Conservation (phyloP, 2,797 vertebrate genomes). For the Semaprochilodus insignis region DNA sequence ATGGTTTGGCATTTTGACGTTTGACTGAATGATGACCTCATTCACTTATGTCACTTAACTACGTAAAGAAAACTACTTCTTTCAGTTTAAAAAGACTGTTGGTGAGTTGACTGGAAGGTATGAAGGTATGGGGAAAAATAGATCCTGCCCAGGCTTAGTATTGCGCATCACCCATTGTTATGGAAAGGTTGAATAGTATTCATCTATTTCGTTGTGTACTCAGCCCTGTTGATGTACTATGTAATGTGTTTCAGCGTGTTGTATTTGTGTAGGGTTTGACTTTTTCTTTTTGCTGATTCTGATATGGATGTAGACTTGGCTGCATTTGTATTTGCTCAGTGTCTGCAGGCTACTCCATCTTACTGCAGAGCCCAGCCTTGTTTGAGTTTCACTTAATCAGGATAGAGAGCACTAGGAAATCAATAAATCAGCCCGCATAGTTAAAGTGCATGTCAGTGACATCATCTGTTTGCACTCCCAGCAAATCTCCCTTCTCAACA, state of each 20-base stretch:
- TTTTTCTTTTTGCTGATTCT: not conserved
- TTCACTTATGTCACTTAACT: too few species aligned
- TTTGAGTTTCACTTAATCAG: constrained; percentile 41
- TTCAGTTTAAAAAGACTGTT: too few species aligned
- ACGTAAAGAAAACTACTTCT: too few species aligned
- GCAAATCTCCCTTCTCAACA: not conserved
- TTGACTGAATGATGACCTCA: too few species aligned
- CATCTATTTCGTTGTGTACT: not conserved
- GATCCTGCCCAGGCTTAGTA: too few species aligned
- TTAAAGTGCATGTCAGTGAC: constrained; percentile 40
- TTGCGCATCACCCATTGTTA: not conserved
- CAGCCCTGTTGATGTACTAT: not conserved
- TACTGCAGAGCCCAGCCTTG: not conserved
- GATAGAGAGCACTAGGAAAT: not conserved
- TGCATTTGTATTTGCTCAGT: not conserved
- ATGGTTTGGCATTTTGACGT: too few species aligned
- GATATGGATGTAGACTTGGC: not conserved
- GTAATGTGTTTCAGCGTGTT: not conserved
- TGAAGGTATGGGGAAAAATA: too few species aligned
- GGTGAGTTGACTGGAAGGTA: too few species aligned
- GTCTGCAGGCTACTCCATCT: not conserved
- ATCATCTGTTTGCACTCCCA: constrained; percentile 41
- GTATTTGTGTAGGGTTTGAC: not conserved
- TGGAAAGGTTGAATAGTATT: constrained; percentile 11
- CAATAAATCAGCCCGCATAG: constrained; percentile 17